Evolutionary conservation across 1,140 invertebrate genomes (phyloP).

Genomic region (Eufriesea mexicana): DNA sequence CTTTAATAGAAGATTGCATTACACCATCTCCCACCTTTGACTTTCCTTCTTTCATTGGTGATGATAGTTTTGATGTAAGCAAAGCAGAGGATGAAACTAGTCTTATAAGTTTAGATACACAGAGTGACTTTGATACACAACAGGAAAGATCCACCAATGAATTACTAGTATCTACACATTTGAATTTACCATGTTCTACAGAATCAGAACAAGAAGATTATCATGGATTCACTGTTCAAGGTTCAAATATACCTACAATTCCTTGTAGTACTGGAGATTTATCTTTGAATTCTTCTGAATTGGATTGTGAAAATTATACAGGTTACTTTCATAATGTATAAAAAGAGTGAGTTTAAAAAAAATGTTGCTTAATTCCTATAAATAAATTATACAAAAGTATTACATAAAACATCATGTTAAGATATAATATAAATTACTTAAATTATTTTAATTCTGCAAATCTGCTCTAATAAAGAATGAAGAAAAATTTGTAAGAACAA

Average conservation of each 20-base stretch:
- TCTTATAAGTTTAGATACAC: conserved; percentile 84
- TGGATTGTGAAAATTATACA: conserved; percentile 70
- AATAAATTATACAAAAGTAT: not conserved
- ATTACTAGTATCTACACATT: conserved; percentile 10
- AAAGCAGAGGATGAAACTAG: conserved; percentile 77
- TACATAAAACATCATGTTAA: not conserved
- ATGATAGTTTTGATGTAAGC: conserved; percentile 75
- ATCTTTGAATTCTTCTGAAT: conserved; percentile 72
- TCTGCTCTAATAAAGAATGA: not conserved
- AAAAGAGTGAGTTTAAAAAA: conserved; percentile 7
- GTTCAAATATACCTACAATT: conserved; percentile 87
- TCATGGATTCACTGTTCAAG: conserved; percentile 87
- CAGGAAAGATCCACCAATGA: conserved; percentile 39
- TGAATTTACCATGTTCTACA: conserved; percentile 85
- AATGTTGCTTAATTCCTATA: conserved; percentile 14
- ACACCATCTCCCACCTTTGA: conserved; percentile 80
- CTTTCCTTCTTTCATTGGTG: conserved; percentile 77
- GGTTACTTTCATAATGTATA: conserved; percentile 72
- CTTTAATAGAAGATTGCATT: conserved; percentile 76
- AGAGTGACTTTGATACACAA: conserved; percentile 72
- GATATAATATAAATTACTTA: not conserved
- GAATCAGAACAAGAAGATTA: conserved; percentile 83
- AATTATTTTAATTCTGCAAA: not conserved
- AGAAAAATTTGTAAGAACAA: not conserved
- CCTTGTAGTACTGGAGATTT: conserved; percentile 87